These are phyloP conservation scores for Palythoa grandiflora DNA, from an alignment of 92 coral and sea anemone species.

Conservation along the genomic window DNA sequence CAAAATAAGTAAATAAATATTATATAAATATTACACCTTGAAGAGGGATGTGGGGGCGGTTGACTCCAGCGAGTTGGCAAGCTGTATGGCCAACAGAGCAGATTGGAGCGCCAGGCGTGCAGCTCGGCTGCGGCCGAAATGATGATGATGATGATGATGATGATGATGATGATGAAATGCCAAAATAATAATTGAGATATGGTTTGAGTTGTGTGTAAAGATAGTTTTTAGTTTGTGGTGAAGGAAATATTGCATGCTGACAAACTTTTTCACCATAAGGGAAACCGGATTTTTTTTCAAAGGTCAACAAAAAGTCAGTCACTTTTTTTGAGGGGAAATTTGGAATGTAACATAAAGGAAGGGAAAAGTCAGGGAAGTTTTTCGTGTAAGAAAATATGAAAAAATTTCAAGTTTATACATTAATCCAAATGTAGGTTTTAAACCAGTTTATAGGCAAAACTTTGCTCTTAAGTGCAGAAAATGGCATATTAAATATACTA, in stretches of 20 bases:
- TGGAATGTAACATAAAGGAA: not conserved
- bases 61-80: too few species aligned
- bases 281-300: not conserved
- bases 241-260: slow-evolving; percentile 4
- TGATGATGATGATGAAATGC: too few species aligned
- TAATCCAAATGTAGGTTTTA: not conserved
- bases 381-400: not conserved
- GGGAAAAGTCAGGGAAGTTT: not conserved
- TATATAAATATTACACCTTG: too few species aligned
- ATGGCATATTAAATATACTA: not conserved
- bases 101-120: too few species aligned
- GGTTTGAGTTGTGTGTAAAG: slow-evolving; percentile 7
- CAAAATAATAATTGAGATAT: slow-evolving; percentile 14
- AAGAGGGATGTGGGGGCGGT: too few species aligned
- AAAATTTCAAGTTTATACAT: not conserved
- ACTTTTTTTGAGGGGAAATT: slow-evolving; percentile 3
- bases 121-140: too few species aligned
- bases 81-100: too few species aligned
- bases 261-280: not conserved
- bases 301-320: not conserved
- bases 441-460: not conserved
- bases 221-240: not conserved
- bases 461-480: slow-evolving; percentile 7
- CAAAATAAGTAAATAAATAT: too few species aligned
- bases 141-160: too few species aligned